Base-by-base conservation (phyloP, 2,888 invertebrate genomes). In the Helleia helle region DNA sequence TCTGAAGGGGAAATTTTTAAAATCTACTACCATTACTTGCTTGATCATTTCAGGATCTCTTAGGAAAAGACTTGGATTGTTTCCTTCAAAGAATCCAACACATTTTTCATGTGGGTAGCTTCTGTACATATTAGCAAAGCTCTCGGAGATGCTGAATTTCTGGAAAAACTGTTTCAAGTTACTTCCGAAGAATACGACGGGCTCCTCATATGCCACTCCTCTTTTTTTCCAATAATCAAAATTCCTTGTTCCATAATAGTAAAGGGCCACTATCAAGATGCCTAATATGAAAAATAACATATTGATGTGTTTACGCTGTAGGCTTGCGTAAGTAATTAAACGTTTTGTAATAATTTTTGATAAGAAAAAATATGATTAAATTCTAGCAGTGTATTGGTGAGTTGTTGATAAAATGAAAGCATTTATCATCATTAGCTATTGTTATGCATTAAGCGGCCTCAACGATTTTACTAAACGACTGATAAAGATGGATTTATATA, bases 191-290 rank as follows among this genome's bases (percentile, higher is more conserved):
- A 67, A 39, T 1, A 59, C 46, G 4, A 56, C 24, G 0, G 69
- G 70, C 30, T 55, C 58, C 34, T 69, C 68, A 52, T 70, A 59
- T 47, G 59, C 59, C 9, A 71, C 51, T 11, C 66, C 66, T 46
- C 52, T 59, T 28, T 52, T 52, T 36, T 49, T 43, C 71, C 71
- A 71, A 41, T 71, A 71, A 27, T 51, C 51, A 43, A 62, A 67
- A 15, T 54, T 69, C 36, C 62, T 62, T 7, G 60, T 67, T 11
- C 56, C 55, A 50, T 67, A 71, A 9, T 53, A 47, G 47, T 70
- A 70, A 17, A 31, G 7, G 11, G 31, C 31, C 3, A 31, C 9
- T 1, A 11, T 3, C 17, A 17, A 11, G n/a, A 17, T 18, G 11
- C 5, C 17, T 31, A 31, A 17, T 17, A 31, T 17, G 9, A 31